Evolutionary conservation across 1,140 invertebrate species (phyloP), one percentile per base, ranked within the genome.

Genomic region (Hetaerina americana): DNA sequence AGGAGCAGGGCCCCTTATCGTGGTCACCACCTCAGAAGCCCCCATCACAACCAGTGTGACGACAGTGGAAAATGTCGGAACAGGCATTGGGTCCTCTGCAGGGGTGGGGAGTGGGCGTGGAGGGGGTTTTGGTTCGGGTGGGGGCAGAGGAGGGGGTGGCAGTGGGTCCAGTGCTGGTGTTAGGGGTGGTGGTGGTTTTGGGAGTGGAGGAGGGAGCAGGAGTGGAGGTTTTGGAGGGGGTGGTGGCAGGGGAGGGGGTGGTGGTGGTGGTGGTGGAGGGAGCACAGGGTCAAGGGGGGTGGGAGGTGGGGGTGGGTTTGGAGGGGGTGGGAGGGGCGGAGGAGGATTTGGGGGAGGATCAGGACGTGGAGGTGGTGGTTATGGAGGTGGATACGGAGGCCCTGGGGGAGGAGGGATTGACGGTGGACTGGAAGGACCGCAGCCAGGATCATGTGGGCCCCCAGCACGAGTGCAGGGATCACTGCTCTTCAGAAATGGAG

Each of bases 401-500:
- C 22, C 15, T 57, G 40, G 40, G 15, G 40, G 40, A 57, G 15
- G 15, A 57, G 40, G 40, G 10, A n/a, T 57, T 1, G 40, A 57
- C 86, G n/a, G 75, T 87, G 25, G 86, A 87, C 71, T 82, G 78
- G 79, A 77, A 82, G 76, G 76, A 80, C 73, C 76, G 78, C 68
- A 82, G 76, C 77, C 78, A 79, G 27, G 87, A 70, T 78, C 82
- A n/a, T 91, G 89, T 76, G 86, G 85, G 40, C 87, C 87, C 18
- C 88, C 88, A 1, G 77, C 77, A 69, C 85, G 87, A 78, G 86
- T 90, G 10, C 86, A 89, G 77, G 88, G 88, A 22, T 88, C 87
- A 0, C 78, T 89, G 27, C 83, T 89, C 40, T 90, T 87, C 77
- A 82, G 83, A 31, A 86, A 87, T 74, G 90, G 87, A 78, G 78